phyloP scores from a whole-genome alignment of 2,888 invertebrate species.

The Silvanus unidentatus region DNA sequence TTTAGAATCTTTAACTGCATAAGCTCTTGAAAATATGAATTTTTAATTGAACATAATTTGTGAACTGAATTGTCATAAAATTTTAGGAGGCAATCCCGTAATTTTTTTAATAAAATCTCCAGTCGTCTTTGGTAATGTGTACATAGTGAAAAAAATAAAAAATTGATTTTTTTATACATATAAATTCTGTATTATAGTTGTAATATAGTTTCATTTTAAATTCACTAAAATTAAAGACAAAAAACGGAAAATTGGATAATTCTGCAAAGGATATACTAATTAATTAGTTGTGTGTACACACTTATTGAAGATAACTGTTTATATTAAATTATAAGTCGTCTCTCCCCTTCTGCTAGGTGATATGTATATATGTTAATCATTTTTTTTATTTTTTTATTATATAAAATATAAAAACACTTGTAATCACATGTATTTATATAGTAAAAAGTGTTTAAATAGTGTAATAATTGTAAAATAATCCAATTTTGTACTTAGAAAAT shows the following conservation, averaged over 20 bases:
- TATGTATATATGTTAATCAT: slow-evolving; percentile 37
- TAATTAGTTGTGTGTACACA: slow-evolving; percentile 24
- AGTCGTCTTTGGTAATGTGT: slow-evolving; percentile 37
- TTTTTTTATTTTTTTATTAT: not conserved
- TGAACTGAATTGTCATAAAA: too few species aligned
- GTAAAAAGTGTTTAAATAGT: slow-evolving; percentile 37
- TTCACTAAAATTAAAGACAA: too few species aligned
- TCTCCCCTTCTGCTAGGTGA: slow-evolving; percentile 36
- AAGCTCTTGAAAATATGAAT: too few species aligned
- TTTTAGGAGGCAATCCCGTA: too few species aligned
- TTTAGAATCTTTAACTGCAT: too few species aligned
- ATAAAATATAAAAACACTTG: slow-evolving; percentile 29
- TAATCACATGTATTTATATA: slow-evolving; percentile 40
- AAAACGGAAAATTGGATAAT: too few species aligned
- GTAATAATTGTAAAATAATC: slow-evolving; percentile 41
- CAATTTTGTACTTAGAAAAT: slow-evolving; percentile 38
- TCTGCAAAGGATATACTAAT: too few species aligned
- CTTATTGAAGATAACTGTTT: slow-evolving; percentile 37
- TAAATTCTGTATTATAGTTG: slow-evolving; percentile 44
- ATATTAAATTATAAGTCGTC: slow-evolving; percentile 12
- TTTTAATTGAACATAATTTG: too few species aligned
- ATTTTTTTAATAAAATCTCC: slow-evolving; percentile 13
- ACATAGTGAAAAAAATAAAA: slow-evolving; percentile 25
- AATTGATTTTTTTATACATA: slow-evolving; percentile 16
- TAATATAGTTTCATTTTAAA: slow-evolving; percentile 44